Evolutionary conservation across 2,113 vertebrate genomes (phyloP).

Genomic region (zebrafish (Danio rerio)): DNA sequence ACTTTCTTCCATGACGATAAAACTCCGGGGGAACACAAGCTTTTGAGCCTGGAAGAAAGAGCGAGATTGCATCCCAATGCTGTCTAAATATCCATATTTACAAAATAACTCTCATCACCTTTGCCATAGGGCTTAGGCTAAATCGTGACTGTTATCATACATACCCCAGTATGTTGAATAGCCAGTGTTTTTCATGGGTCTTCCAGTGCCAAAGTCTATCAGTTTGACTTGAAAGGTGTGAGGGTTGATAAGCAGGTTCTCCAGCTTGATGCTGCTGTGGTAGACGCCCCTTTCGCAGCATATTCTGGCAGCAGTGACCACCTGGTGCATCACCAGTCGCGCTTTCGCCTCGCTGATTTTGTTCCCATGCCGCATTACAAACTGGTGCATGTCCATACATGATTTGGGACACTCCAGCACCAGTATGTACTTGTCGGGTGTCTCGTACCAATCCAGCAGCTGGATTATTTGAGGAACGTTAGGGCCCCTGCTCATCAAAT

Average conservation of each 20-base stretch:
- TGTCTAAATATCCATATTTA: neutral
- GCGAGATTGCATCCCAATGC: neutral
- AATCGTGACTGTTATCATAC: neutral
- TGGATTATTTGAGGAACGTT: neutral
- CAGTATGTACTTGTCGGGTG: neutral
- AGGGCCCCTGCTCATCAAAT: neutral
- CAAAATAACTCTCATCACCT: too few species aligned
- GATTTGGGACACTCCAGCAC: neutral
- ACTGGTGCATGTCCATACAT: neutral
- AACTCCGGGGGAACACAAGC: neutral
- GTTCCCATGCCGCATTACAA: neutral
- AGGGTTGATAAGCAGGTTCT: neutral
- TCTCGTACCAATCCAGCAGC: neutral
- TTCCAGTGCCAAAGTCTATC: neutral
- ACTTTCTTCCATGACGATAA: neutral
- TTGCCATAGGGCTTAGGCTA: too few species aligned
- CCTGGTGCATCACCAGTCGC: neutral
- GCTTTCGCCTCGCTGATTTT: neutral
- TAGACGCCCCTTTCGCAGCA: neutral
- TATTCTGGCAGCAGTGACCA: neutral
- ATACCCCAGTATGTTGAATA: neutral
- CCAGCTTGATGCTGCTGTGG: slow-evolving; percentile 4
- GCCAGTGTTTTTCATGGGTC: neutral
- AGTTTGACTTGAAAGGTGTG: neutral
- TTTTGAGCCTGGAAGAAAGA: neutral